phyloP scores from a whole-genome alignment of 2,888 invertebrate species.

The Cataglyphis altisquamis region DNA sequence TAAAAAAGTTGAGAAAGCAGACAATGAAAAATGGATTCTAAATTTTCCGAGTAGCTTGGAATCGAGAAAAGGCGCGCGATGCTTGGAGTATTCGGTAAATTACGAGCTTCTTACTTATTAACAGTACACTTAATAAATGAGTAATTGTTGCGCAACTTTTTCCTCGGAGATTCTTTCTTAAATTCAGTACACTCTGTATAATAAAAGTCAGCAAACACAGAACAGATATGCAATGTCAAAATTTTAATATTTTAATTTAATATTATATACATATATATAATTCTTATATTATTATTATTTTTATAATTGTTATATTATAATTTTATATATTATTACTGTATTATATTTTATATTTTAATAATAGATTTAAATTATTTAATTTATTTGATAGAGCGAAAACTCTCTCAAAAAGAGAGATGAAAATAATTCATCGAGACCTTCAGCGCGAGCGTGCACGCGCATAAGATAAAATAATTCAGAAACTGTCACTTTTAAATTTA shows the following conservation, averaged over 20 bases:
- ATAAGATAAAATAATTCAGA: slow-evolving; percentile 4
- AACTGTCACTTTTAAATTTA: slow-evolving; percentile 23
- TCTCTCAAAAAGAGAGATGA: background rate
- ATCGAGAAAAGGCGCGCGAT: slow-evolving; percentile 18
- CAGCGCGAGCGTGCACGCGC: background rate
- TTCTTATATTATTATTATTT: background rate
- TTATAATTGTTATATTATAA: too few relatives aligned
- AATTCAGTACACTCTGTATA: slow-evolving; percentile 14
- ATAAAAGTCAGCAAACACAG: slow-evolving; percentile 27
- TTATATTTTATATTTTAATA: slow-evolving; percentile 36
- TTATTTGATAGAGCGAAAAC: background rate
- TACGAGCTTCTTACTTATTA: slow-evolving; percentile 62
- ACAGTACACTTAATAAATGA: slow-evolving; percentile 47
- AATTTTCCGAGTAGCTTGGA: slow-evolving; percentile 17
- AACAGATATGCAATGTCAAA: slow-evolving; percentile 4
- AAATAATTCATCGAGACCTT: background rate
- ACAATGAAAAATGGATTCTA: slow-evolving; percentile 16
- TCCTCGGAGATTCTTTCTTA: slow-evolving; percentile 30
- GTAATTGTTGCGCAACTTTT: slow-evolving; percentile 41
- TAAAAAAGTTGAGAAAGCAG: slow-evolving; percentile 24
- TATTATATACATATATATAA: background rate
- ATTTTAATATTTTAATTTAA: slow-evolving; percentile 42
- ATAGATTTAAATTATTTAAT: background rate
- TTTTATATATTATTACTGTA: too few relatives aligned
- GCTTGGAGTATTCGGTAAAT: slow-evolving; percentile 35